A percentile compares a stretch with the other conserved stretches of the same genome.
These are phyloP conservation scores for Scophthalmus maximus DNA, from an alignment of 2,113 vertebrate genomes.

Conservation along the genomic window DNA sequence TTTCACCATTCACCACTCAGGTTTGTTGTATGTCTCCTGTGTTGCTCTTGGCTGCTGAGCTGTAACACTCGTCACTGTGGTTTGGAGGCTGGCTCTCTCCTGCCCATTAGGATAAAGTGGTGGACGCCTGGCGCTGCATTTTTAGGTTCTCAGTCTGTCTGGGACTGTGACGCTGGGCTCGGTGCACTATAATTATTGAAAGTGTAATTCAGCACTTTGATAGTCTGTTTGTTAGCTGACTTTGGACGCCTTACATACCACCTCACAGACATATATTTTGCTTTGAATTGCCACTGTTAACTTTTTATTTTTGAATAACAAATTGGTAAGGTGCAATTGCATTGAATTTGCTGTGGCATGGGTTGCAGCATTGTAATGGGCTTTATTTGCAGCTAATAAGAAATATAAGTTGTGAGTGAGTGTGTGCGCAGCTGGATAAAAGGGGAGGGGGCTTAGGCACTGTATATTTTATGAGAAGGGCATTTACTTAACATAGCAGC, in stretches of 20 bases:
- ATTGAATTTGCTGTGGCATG: not conserved
- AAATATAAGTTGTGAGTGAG: not conserved
- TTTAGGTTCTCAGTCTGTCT: slow-evolving; percentile 52
- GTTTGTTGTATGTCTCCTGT: not conserved
- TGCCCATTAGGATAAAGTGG: slow-evolving; percentile 58
- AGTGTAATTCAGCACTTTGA: slow-evolving; percentile 55
- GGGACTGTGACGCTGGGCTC: slow-evolving; percentile 33
- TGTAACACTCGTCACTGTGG: slow-evolving; percentile 48
- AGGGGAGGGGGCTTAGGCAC: not conserved
- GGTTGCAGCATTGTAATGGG: too few relatives aligned
- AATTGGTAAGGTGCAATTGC: not conserved
- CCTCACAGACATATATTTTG: not conserved
- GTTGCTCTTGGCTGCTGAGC: slow-evolving; percentile 22
- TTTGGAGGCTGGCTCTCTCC: slow-evolving; percentile 48
- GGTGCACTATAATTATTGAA: slow-evolving; percentile 66
- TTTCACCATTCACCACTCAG: slow-evolving; percentile 6
- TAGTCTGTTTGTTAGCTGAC: slow-evolving; percentile 41
- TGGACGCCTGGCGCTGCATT: slow-evolving; percentile 60
- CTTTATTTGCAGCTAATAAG: too few relatives aligned
- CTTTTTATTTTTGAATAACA: not conserved
- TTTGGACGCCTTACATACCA: slow-evolving; percentile 7
- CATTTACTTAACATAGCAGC: not conserved
- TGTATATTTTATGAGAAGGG: not conserved
- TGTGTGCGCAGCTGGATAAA: not conserved
- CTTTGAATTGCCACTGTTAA: not conserved